Conservation (phyloP, 2,888 invertebrate species). For the Tachina lurida region DNA sequence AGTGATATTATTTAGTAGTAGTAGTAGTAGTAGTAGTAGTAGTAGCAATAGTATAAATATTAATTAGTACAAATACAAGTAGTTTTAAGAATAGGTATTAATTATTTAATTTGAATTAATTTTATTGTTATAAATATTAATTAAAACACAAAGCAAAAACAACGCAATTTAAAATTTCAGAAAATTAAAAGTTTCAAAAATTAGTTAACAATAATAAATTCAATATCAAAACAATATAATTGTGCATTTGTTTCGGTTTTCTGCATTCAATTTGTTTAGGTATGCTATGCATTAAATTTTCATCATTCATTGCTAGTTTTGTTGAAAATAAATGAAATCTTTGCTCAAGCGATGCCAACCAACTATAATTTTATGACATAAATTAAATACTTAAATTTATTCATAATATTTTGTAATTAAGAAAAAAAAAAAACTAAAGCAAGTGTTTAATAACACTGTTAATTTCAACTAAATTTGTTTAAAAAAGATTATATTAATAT, state of each 20-base stretch:
- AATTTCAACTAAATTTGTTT: not conserved
- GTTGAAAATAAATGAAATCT: conserved; percentile 30
- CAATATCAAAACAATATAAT: conserved; percentile 52
- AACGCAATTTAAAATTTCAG: conserved; percentile 34
- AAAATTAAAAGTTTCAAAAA: conserved; percentile 11
- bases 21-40: conserved; percentile 46
- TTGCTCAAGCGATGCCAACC: conserved; percentile 80
- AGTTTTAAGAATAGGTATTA: conserved; percentile 37
- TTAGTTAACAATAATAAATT: conserved; percentile 42
- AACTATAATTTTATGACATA: conserved; percentile 63
- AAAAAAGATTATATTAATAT: not conserved
- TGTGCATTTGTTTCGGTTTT: conserved; percentile 54
- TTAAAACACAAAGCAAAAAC: conserved; percentile 48
- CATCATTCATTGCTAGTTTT: not conserved
- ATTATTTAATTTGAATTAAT: conserved; percentile 32
- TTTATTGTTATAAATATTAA: conserved; percentile 48
- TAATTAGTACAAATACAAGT: conserved; percentile 39
- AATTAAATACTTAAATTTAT: not conserved
- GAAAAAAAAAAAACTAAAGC: too few relatives aligned
- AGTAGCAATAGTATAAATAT: conserved; percentile 34
- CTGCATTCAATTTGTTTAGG: conserved; percentile 38
- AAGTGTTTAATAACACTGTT: not conserved
- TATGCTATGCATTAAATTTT: not conserved
- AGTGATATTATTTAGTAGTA: conserved; percentile 44
- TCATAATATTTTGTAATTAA: not conserved